These are phyloP conservation scores for Eupithecia pulchellata DNA, from an alignment of 2,888 invertebrate species.

Conservation along the genomic window DNA sequence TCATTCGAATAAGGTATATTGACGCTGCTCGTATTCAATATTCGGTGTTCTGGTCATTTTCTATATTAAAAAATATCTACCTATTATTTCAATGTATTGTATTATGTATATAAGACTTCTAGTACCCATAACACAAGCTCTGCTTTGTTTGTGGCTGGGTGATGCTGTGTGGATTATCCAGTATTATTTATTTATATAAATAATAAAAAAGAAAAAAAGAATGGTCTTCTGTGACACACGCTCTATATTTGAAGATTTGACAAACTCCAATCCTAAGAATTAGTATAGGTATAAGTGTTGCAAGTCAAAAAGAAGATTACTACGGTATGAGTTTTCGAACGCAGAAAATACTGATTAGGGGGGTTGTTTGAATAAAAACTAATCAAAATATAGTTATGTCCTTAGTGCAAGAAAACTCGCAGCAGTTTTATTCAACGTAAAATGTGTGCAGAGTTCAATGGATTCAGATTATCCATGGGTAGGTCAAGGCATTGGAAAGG, in stretches of 20 bases:
- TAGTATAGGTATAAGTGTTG: too few relatives aligned
- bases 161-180: too few relatives aligned
- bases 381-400: not conserved
- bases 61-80: too few relatives aligned
- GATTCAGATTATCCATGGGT: not conserved
- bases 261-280: not conserved
- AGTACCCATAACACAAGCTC: too few relatives aligned
- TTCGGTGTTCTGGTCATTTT: too few relatives aligned
- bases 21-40: not conserved
- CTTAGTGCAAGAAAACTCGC: not conserved
- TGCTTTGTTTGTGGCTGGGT: too few relatives aligned
- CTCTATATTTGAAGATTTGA: not conserved
- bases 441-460: slow-evolving; percentile 3
- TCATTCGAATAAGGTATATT: not conserved
- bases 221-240: not conserved
- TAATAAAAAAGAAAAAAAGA: too few relatives aligned
- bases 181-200: too few relatives aligned
- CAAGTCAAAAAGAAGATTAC: not conserved
- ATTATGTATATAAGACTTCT: too few relatives aligned
- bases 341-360: not conserved
- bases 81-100: too few relatives aligned
- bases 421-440: not conserved
- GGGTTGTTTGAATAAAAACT: not conserved
- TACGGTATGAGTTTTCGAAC: not conserved
- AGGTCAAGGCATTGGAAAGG: slow-evolving; percentile 28